Evolutionary conservation across 2,113 vertebrate genomes (phyloP).

Genomic region (Phoxinus phoxinus): DNA sequence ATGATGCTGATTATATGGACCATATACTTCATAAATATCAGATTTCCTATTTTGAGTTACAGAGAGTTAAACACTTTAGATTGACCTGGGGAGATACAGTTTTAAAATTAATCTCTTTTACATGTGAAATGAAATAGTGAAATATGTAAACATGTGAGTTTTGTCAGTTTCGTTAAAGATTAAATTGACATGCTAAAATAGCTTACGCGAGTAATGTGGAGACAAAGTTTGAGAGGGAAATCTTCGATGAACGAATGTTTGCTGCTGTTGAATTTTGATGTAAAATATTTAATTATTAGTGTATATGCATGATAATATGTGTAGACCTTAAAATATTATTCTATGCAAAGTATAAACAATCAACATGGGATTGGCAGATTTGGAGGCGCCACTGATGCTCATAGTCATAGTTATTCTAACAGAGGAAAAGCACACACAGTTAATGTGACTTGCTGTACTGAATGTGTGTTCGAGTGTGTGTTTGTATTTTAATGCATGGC

Average conservation of each 20-base stretch:
- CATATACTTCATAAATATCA: background rate
- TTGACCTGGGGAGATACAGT: background rate
- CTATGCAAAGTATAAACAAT: background rate
- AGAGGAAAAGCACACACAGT: slow-evolving; percentile 30
- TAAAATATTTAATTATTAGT: background rate
- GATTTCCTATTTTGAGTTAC: background rate
- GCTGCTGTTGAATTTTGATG: background rate
- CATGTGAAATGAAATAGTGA: background rate
- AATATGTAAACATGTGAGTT: background rate
- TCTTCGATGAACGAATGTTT: background rate
- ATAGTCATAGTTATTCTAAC: background rate
- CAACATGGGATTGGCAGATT: background rate
- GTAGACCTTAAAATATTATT: background rate
- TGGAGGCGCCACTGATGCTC: background rate
- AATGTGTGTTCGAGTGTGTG: slow-evolving; percentile 15
- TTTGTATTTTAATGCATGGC: slow-evolving; percentile 38
- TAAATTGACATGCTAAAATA: too few species aligned
- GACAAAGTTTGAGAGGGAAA: background rate
- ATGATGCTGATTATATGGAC: background rate
- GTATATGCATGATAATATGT: background rate
- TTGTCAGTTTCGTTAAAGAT: background rate
- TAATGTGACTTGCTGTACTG: slow-evolving; percentile 14
- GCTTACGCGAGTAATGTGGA: too few species aligned
- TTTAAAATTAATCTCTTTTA: background rate
- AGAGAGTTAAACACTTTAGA: background rate